Conservation (phyloP, 2,888 invertebrate genomes). For the Deilephila porcellus region DNA sequence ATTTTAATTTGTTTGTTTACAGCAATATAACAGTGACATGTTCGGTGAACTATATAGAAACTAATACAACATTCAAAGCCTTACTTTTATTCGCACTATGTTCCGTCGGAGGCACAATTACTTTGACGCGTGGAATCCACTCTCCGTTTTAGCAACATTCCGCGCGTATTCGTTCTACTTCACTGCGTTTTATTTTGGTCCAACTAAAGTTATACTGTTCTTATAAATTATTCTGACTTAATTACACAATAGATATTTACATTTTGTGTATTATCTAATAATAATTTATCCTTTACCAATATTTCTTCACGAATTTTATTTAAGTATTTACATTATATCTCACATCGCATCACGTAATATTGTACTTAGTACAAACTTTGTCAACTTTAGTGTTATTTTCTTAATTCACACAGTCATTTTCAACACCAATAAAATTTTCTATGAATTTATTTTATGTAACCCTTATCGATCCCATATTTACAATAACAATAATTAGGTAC, state of each 20-base stretch:
- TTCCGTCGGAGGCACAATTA: not conserved
- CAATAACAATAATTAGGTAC: not conserved
- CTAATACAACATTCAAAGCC: not conserved
- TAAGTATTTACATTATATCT: not conserved
- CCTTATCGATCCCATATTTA: not conserved
- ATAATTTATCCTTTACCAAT: not conserved
- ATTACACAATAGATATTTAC: not conserved
- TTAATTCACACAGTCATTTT: slow-evolving; percentile 3
- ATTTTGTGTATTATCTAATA: not conserved
- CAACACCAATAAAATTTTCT: not conserved
- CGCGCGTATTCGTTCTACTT: not conserved
- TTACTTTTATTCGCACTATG: not conserved
- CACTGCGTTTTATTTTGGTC: not conserved
- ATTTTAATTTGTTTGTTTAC: not conserved
- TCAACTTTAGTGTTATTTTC: not conserved
- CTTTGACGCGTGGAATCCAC: not conserved
- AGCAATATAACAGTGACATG: not conserved
- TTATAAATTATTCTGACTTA: not conserved
- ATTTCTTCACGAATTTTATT: not conserved
- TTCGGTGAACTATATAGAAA: not conserved
- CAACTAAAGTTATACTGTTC: not conserved
- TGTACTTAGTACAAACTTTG: slow-evolving; percentile 16
- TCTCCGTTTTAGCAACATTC: not conserved
- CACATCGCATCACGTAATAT: not conserved
- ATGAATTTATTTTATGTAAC: not conserved